Percentiles rank a stretch among this genome's conserved stretches.
Evolutionary conservation across 2,797 vertebrate species (phyloP).

Genomic region (Melanotaenia trifasciata): DNA sequence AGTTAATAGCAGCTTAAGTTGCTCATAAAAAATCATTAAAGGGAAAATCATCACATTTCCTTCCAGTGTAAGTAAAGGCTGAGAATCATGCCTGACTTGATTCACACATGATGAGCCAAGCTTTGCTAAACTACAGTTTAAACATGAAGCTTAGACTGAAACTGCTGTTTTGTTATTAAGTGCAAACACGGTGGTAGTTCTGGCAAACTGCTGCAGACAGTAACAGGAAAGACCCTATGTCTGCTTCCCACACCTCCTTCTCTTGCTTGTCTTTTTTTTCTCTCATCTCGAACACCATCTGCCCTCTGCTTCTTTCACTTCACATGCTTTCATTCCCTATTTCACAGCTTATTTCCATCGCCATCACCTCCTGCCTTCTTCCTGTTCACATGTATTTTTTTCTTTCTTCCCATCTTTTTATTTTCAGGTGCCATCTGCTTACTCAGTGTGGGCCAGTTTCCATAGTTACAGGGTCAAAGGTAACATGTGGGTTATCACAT

Average conservation of each 20-base stretch:
- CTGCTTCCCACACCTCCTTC: too few species aligned
- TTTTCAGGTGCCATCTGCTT: slow-evolving; percentile 32
- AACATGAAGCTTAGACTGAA: too few species aligned
- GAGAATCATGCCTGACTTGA: neutral
- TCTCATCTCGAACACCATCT: slow-evolving; percentile 32
- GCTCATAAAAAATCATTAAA: neutral
- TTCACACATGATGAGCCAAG: neutral
- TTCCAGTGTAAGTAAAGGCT: neutral
- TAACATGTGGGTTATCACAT: slow-evolving; percentile 6
- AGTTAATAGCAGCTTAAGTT: neutral
- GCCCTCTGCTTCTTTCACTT: slow-evolving; percentile 15
- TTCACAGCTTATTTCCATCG: slow-evolving; percentile 40
- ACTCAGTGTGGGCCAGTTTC: slow-evolving; percentile 31
- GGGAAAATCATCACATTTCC: neutral
- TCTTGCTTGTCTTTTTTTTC: neutral
- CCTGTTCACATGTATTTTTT: slow-evolving; percentile 18
- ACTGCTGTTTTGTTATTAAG: too few species aligned
- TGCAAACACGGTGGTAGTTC: too few species aligned
- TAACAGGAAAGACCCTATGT: too few species aligned
- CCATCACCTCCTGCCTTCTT: slow-evolving; percentile 18
- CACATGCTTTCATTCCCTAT: neutral
- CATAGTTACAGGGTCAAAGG: slow-evolving; percentile 50
- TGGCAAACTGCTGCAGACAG: too few species aligned
- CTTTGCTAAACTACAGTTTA: neutral
- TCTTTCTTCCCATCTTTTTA: slow-evolving; percentile 22